phyloP scores from a whole-genome alignment of 1,140 invertebrate species.

The Riptortus pedestris region DNA sequence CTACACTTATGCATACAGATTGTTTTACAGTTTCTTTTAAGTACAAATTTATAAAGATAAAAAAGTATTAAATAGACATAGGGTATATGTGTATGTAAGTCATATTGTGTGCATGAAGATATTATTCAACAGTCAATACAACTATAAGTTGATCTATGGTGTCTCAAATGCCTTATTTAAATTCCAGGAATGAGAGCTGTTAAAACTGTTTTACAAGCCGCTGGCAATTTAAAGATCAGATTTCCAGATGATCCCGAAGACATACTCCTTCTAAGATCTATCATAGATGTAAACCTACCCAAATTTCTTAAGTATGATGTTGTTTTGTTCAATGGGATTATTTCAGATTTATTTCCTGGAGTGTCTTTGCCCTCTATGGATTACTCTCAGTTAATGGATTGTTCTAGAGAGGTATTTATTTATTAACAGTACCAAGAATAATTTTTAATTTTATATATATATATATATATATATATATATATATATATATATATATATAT shows the following conservation, averaged over 20 bases:
- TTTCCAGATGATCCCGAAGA: conserved; percentile 72
- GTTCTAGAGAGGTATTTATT: neutral
- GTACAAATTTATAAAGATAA: no score
- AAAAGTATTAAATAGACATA: no score
- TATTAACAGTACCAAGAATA: conserved; percentile 41
- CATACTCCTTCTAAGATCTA: conserved; percentile 65
- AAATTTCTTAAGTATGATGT: conserved; percentile 85
- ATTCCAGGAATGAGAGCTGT: conserved; percentile 56
- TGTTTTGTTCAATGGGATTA: conserved; percentile 81
- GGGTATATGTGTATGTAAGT: no score
- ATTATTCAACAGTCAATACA: no score
- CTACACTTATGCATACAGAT: no score
- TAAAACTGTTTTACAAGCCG: conserved; percentile 72
- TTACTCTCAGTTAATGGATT: conserved; percentile 50
- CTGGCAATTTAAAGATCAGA: conserved; percentile 74
- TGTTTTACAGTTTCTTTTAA: no score
- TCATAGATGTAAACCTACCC: conserved; percentile 85
- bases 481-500: no score
- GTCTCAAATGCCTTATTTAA: no score
- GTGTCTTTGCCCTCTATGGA: conserved; percentile 59
- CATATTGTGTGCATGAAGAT: no score
- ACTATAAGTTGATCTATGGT: no score
- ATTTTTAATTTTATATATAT: no score
- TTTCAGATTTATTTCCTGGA: conserved; percentile 82
- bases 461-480: no score